These are phyloP conservation scores for Charaxes varanes DNA, from an alignment of 1,140 invertebrate genomes.

Conservation along the genomic window DNA sequence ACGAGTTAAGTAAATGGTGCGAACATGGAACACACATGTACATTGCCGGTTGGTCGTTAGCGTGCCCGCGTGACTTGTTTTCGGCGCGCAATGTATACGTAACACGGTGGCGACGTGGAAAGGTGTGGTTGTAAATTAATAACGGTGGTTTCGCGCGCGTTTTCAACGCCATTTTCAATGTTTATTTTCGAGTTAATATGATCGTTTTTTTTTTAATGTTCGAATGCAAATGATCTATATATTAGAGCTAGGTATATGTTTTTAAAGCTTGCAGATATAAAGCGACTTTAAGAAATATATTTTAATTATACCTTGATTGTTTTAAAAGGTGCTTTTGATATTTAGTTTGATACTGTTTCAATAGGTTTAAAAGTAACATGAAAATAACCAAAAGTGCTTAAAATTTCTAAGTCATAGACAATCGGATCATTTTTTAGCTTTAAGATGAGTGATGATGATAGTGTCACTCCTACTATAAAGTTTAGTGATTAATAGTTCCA, in stretches of 20 bases:
- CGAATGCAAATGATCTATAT: neutral
- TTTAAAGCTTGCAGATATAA: no score
- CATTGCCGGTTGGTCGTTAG: conserved; percentile 19
- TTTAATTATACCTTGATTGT: no score
- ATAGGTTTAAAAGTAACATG: no score
- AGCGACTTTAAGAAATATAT: no score
- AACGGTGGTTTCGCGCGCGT: conserved; percentile 10
- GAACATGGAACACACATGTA: conserved; percentile 17
- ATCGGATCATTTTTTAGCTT: neutral
- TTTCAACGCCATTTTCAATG: conserved; percentile 11
- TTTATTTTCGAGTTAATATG: neutral
- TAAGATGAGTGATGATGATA: neutral
- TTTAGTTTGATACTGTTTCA: no score
- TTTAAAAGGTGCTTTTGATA: no score
- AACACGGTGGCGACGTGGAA: neutral
- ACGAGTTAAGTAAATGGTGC: conserved; percentile 22
- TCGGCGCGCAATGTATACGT: conserved; percentile 12
- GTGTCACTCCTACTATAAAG: neutral
- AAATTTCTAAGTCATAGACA: no score
- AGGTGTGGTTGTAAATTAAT: conserved; percentile 13
- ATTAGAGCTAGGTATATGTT: no score
- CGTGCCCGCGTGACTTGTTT: conserved; percentile 12
- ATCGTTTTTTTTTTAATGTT: conserved; percentile 8
- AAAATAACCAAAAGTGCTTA: no score
- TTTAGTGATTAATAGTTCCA: conserved; percentile 8